Conservation (phyloP, 2,888 invertebrate genomes). For the Athripsodes cinereus region DNA sequence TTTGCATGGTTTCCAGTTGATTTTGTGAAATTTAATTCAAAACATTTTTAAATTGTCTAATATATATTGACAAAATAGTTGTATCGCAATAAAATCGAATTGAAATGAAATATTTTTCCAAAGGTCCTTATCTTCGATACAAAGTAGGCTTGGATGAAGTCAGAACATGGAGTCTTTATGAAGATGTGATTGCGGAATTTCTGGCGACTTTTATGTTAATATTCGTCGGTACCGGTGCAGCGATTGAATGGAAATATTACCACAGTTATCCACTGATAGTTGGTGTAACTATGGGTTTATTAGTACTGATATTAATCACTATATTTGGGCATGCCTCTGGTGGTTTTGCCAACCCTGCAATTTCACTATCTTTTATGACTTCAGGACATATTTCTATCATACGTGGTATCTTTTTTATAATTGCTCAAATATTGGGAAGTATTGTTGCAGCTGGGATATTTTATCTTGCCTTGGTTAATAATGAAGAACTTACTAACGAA, state of each 20-base stretch:
- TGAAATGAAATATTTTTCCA: too few species aligned
- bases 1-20: too few species aligned
- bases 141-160: background rate
- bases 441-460: background rate
- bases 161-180: background rate
- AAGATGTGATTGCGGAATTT: background rate
- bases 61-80: too few species aligned
- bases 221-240: background rate
- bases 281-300: background rate
- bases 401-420: background rate
- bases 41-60: too few species aligned
- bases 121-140: too few species aligned
- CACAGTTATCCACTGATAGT: background rate
- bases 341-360: conserved; percentile 2
- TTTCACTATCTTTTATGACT: background rate
- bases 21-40: too few species aligned
- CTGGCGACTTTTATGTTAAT: background rate
- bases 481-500: too few species aligned
- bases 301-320: too few species aligned
- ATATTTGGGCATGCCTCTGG: background rate
- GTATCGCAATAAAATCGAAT: too few species aligned
- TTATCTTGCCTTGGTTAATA: background rate
- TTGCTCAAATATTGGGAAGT: background rate
- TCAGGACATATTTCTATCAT: background rate
- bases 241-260: background rate